A percentile compares a stretch with the other conserved stretches of the same genome.
These are phyloP conservation scores for Dasypus novemcinctus DNA, from an alignment of 2,113 vertebrate species.

Conservation along the genomic window DNA sequence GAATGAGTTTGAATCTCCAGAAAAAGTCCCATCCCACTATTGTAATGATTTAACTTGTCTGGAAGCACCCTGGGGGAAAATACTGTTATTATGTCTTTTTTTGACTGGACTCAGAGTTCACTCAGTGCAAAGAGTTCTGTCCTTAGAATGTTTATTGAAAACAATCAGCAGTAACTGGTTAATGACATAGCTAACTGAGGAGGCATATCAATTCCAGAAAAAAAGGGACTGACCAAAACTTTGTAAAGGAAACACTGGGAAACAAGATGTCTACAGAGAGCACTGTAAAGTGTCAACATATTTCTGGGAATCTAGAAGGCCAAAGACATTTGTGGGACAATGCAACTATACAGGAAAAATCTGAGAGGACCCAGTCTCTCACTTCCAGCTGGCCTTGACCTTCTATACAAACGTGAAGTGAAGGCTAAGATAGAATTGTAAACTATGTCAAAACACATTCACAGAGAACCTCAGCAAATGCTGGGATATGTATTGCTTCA, in stretches of 20 bases:
- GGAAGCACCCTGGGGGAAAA: not conserved
- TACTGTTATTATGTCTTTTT: not conserved
- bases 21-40: not conserved
- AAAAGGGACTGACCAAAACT: not conserved
- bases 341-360: not conserved
- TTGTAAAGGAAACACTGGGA: not conserved
- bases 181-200: not conserved
- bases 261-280: not conserved
- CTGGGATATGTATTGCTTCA: not conserved
- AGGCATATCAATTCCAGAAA: not conserved
- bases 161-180: not conserved
- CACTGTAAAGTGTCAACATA: not conserved
- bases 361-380: not conserved
- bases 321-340: not conserved
- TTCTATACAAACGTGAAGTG: not conserved
- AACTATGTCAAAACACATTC: not conserved
- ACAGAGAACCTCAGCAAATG: not conserved
- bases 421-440: not conserved
- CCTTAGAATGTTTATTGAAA: not conserved
- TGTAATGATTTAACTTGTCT: not conserved
- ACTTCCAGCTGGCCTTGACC: not conserved
- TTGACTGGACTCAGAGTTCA: not conserved
- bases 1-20: not conserved
- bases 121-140: not conserved
- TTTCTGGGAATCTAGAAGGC: not conserved